Conservation (phyloP, 1,140 invertebrate species). For the Drosophila lowei region DNA sequence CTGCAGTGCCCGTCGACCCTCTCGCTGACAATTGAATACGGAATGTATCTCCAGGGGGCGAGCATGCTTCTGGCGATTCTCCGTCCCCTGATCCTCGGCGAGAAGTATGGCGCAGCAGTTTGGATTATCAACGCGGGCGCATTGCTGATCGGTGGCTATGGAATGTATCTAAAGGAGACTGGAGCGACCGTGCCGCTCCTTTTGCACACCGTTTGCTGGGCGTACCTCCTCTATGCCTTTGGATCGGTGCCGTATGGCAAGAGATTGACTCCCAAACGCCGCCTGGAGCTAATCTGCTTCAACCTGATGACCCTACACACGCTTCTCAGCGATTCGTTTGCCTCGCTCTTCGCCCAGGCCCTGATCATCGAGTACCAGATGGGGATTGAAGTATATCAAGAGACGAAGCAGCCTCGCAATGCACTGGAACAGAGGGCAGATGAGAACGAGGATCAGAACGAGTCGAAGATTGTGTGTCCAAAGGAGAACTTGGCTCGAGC, state of each 20-base stretch:
- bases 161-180: constrained; percentile 32
- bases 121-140: constrained; percentile 41
- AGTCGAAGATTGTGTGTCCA: background rate
- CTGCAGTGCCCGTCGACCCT: constrained; percentile 76
- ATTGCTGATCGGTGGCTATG: constrained; percentile 32
- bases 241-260: constrained; percentile 64
- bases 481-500: too few relatives aligned
- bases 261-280: constrained; percentile 79
- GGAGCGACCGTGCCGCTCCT: constrained; percentile 77
- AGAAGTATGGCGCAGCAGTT: constrained; percentile 27
- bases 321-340: constrained; percentile 86
- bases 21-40: constrained; percentile 80
- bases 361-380: constrained; percentile 74
- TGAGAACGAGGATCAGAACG: background rate
- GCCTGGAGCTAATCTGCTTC: constrained; percentile 83
- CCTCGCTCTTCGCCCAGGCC: constrained; percentile 86
- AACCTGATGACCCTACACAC: constrained; percentile 84
- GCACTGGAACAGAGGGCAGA: background rate
- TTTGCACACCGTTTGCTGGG: constrained; percentile 84
- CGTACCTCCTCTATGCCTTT: constrained; percentile 50
- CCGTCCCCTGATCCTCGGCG: constrained; percentile 43
- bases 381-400: constrained; percentile 33
- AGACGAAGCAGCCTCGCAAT: background rate
- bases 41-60: constrained; percentile 83
- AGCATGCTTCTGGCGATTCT: constrained; percentile 56